These are phyloP conservation scores for Ylistrum balloti DNA, from an alignment of 1,140 invertebrate genomes.

Conservation along the genomic window DNA sequence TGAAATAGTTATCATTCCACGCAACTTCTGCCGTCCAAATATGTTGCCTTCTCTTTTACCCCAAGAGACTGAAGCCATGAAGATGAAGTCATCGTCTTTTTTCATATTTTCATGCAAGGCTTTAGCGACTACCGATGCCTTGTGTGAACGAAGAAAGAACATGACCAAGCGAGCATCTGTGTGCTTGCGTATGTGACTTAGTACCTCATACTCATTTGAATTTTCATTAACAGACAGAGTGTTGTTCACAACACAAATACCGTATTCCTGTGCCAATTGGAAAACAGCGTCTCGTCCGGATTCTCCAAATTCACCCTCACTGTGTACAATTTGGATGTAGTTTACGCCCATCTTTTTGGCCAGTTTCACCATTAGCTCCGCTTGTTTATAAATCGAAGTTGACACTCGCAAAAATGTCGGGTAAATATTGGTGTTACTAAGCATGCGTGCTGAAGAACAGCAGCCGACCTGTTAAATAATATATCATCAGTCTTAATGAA, in stretches of 20 bases:
- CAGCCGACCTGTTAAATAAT: constrained; percentile 45
- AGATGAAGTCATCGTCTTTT: constrained; percentile 9
- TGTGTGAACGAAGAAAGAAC: constrained; percentile 50
- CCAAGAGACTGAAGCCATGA: constrained; percentile 44
- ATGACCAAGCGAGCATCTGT: constrained; percentile 41
- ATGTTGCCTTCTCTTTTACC: constrained; percentile 45
- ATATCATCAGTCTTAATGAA: too few species aligned
- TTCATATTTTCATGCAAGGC: background rate
- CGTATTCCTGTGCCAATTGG: background rate
- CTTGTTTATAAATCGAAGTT: constrained; percentile 45
- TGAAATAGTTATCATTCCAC: constrained; percentile 44
- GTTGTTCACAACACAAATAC: constrained; percentile 47
- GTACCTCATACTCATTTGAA: background rate
- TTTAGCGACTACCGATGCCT: background rate
- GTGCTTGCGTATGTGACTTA: background rate
- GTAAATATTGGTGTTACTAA: constrained; percentile 43
- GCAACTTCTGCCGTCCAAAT: background rate
- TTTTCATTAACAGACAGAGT: constrained; percentile 42
- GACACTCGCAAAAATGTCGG: constrained; percentile 51
- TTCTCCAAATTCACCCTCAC: constrained; percentile 42
- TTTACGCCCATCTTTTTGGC: background rate
- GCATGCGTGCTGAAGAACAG: background rate
- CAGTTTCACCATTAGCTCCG: constrained; percentile 48
- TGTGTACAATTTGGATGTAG: constrained; percentile 50
- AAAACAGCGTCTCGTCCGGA: constrained; percentile 40